phyloP scores from a whole-genome alignment of 2,888 invertebrate genomes.

The Drosophila kuntzei region DNA sequence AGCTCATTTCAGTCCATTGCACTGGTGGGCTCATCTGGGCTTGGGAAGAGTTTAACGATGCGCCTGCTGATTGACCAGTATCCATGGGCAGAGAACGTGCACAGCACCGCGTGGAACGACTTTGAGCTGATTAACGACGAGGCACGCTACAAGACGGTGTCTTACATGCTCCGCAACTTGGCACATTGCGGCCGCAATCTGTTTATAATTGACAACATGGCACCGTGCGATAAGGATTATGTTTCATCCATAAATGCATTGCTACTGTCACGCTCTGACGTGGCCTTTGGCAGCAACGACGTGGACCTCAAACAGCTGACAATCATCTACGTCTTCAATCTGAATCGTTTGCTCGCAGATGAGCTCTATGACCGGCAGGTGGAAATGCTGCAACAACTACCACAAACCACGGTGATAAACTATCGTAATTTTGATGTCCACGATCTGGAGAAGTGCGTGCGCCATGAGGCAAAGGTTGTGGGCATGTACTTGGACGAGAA shows the following conservation, averaged over 20 bases:
- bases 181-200: conserved; percentile 83
- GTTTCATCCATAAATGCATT: conserved; percentile 66
- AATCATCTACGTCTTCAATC: conserved; percentile 80
- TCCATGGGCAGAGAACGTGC: conserved; percentile 83
- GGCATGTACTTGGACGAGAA: conserved; percentile 56
- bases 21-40: conserved; percentile 78
- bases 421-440: conserved; percentile 67
- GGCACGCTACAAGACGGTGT: conserved; percentile 44
- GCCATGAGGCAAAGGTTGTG: conserved; percentile 62
- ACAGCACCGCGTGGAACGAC: conserved; percentile 74
- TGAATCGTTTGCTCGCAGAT: conserved; percentile 58
- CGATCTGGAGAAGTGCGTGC: conserved; percentile 78
- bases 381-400: conserved; percentile 38
- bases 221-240: conserved; percentile 55
- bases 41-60: conserved; percentile 82
- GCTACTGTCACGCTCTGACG: conserved; percentile 19
- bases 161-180: conserved; percentile 53
- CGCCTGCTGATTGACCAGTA: conserved; percentile 69
- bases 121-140: conserved; percentile 10
- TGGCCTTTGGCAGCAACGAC: not conserved
- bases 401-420: conserved; percentile 62
- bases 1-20: conserved; percentile 70
- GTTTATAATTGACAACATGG: conserved; percentile 82
- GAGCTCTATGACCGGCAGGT: conserved; percentile 46
- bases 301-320: conserved; percentile 55